phyloP scores from a whole-genome alignment of 2,797 vertebrate species.

The Propithecus deckenii region DNA sequence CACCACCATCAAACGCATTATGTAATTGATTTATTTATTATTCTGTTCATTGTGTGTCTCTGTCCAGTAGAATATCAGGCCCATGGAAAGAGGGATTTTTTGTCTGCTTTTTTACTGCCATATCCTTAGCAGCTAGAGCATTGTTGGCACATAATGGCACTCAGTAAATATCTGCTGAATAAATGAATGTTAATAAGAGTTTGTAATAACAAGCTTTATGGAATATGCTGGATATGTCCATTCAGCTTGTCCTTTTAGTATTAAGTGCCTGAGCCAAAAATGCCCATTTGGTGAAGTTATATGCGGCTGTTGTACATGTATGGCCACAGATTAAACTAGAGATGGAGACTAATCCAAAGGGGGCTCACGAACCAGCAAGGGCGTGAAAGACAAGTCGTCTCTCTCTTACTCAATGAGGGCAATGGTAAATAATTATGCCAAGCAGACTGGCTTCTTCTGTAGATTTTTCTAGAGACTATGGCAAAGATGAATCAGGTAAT shows the following conservation, averaged over 20 bases:
- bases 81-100: not conserved
- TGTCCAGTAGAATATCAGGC: not conserved
- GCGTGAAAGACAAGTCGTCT: not conserved
- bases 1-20: not conserved
- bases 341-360: not conserved
- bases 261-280: not conserved
- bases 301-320: not conserved
- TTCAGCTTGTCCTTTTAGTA: slow-evolving; percentile 33
- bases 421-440: not conserved
- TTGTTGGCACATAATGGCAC: not conserved
- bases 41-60: not conserved
- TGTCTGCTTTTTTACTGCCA: not conserved
- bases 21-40: not conserved
- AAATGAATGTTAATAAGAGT: not conserved
- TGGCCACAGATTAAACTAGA: not conserved
- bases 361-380: not conserved
- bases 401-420: not conserved
- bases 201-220: not conserved
- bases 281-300: not conserved
- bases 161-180: not conserved
- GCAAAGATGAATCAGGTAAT: not conserved
- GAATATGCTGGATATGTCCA: not conserved
- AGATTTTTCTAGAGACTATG: not conserved
- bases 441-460: not conserved
- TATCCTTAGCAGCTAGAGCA: not conserved